phyloP scores from a whole-genome alignment of 2,888 invertebrate genomes.

The Hylaea fasciaria region DNA sequence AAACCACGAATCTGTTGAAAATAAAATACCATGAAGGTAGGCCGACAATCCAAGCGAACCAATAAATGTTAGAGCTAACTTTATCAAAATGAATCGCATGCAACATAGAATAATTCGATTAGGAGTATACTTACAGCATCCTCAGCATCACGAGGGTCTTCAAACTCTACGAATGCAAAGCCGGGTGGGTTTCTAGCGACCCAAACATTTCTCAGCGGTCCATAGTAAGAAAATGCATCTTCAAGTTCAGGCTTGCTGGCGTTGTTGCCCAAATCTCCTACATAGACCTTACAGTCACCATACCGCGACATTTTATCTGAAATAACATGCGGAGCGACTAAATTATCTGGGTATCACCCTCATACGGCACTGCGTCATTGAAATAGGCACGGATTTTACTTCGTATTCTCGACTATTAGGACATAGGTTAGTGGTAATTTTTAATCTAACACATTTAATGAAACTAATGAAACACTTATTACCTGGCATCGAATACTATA shows the following conservation, averaged over 20 bases:
- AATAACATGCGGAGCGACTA: conserved; percentile 22
- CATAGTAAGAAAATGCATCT: conserved; percentile 96
- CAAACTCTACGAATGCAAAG: conserved; percentile 97
- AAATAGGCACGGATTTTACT: conserved; percentile 12
- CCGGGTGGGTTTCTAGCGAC: conserved; percentile 98
- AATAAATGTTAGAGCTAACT: background rate
- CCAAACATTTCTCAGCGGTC: conserved; percentile 97
- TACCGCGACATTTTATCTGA: conserved; percentile 88
- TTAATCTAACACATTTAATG: background rate
- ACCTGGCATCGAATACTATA: conserved; percentile 30
- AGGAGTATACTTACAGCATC: conserved; percentile 89
- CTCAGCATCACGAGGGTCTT: conserved; percentile 96
- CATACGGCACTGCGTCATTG: conserved; percentile 28
- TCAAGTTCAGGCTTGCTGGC: conserved; percentile 97
- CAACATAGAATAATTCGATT: background rate
- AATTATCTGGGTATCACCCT: conserved; percentile 1
- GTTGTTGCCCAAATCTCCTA: conserved; percentile 96
- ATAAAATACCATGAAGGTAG: background rate
- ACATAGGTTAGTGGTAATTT: background rate
- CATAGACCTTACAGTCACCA: conserved; percentile 97
- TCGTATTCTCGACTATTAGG: background rate
- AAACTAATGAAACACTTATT: background rate
- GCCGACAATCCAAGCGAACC: conserved; percentile 5
- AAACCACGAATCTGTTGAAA: conserved; percentile 79
- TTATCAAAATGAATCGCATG: too few relatives aligned